Conservation (phyloP, 2,113 vertebrate genomes). For the Notiomystis cincta region DNA sequence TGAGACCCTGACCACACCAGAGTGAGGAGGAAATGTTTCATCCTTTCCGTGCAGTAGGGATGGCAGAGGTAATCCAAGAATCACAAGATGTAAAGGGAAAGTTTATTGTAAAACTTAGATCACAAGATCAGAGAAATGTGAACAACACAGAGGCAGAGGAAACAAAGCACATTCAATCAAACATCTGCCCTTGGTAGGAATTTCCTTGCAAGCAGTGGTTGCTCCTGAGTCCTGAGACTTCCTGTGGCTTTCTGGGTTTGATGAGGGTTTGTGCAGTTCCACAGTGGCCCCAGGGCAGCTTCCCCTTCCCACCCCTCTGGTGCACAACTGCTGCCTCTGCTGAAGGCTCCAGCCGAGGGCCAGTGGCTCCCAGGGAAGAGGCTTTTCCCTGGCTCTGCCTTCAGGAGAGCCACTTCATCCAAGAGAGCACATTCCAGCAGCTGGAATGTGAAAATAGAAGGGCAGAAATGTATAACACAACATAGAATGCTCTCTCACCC, state of each 20-base stretch:
- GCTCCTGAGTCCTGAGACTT: not conserved
- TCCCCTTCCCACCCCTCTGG: not conserved
- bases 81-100: not conserved
- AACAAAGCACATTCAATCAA: not conserved
- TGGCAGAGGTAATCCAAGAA: not conserved
- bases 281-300: not conserved
- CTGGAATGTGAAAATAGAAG: not conserved
- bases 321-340: not conserved
- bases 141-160: not conserved
- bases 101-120: not conserved
- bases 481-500: not conserved
- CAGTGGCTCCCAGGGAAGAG: not conserved
- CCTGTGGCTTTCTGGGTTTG: not conserved
- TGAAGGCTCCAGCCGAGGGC: not conserved
- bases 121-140: not conserved
- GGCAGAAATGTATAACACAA: not conserved
- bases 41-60: not conserved
- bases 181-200: not conserved
- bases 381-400: not conserved
- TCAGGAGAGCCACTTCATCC: not conserved
- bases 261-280: not conserved
- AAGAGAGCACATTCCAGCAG: not conserved
- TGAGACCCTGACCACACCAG: not conserved
- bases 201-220: not conserved
- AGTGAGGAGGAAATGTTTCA: not conserved